Conservation (phyloP, 2,797 vertebrate genomes). For the Heterohyrax brucei region DNA sequence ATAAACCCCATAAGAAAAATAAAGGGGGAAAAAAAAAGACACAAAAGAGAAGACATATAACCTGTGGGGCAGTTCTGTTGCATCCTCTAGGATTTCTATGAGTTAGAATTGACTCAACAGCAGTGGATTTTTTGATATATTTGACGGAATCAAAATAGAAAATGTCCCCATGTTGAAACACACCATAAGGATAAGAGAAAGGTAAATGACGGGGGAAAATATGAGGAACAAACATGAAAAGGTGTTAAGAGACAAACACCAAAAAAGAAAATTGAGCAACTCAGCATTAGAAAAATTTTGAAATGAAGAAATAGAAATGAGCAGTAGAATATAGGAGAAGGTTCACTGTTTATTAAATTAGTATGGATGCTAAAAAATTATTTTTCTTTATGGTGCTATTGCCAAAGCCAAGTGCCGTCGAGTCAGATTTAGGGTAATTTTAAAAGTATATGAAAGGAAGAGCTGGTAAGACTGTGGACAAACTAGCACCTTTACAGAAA, state of each 20-base stretch:
- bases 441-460: not conserved
- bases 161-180: not conserved
- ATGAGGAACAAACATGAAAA: not conserved
- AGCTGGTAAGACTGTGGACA: fast-evolving
- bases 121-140: too few relatives aligned
- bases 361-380: not conserved
- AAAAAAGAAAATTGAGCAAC: not conserved
- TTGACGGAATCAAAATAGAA: not conserved
- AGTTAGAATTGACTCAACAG: too few relatives aligned
- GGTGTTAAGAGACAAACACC: too few relatives aligned
- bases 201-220: not conserved
- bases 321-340: not conserved
- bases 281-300: not conserved
- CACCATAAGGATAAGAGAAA: not conserved
- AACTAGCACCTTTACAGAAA: not conserved
- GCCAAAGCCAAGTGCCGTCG: too few relatives aligned
- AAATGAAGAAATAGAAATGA: not conserved
- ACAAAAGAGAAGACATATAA: not conserved
- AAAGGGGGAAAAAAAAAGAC: not conserved
- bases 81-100: too few relatives aligned
- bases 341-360: not conserved
- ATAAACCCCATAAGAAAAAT: not conserved
- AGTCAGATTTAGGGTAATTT: not conserved
- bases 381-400: not conserved
- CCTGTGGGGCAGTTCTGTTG: too few relatives aligned